Evolutionary conservation across 2,888 invertebrate genomes (phyloP).

Genomic region (Dysmachus trigonus): DNA sequence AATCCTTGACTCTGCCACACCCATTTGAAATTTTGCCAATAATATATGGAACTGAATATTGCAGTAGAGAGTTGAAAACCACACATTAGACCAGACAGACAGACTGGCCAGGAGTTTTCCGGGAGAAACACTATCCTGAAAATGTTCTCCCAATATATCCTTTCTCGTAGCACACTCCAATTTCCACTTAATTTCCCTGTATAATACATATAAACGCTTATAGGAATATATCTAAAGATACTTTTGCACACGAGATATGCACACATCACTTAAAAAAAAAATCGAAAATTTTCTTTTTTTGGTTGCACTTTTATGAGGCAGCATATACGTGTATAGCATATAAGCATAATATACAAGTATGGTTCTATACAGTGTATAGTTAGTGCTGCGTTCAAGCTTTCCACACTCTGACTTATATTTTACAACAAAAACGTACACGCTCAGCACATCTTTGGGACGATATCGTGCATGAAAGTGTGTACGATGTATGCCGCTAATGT

Average conservation of each 20-base stretch:
- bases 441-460: neutral
- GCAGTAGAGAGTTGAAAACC: conserved; percentile 31
- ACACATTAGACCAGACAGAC: neutral
- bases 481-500: neutral
- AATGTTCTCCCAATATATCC: neutral
- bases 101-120: neutral
- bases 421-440: neutral
- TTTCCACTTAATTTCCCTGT: neutral
- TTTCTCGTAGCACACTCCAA: neutral
- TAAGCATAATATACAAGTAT: neutral
- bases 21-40: conserved; percentile 42
- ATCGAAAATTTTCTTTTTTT: neutral
- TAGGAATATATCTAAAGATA: neutral
- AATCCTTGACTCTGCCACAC: conserved; percentile 29
- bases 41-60: neutral
- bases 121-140: conserved; percentile 1
- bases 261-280: neutral
- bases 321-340: neutral
- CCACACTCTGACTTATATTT: neutral
- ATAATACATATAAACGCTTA: neutral
- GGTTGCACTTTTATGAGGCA: neutral
- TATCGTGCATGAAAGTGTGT: neutral
- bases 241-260: neutral
- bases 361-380: neutral
- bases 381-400: neutral